Evolutionary conservation across 2,797 vertebrate genomes (phyloP).

Genomic region (Acrocephalus scirpaceus): DNA sequence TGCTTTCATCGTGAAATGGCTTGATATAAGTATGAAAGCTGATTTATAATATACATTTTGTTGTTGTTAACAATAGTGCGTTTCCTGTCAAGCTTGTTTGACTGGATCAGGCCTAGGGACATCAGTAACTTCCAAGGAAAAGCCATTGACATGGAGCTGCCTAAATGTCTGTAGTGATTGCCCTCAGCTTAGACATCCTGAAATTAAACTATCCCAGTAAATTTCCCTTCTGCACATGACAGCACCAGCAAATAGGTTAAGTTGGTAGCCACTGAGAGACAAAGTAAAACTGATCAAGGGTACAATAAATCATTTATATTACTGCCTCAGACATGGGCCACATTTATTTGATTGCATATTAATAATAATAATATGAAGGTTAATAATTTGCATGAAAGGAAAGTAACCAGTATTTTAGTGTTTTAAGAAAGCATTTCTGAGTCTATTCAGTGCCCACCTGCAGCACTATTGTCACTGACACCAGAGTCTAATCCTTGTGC

Average conservation of each 20-base stretch:
- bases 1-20: not conserved
- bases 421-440: not conserved
- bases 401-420: not conserved
- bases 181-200: not conserved
- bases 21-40: not conserved
- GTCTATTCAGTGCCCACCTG: not conserved
- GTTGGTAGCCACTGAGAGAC: constrained; percentile 3
- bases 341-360: constrained; percentile 64
- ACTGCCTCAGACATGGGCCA: constrained; percentile 5
- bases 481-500: not conserved
- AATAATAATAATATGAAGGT: constrained; percentile 24
- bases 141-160: not conserved
- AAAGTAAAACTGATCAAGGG: constrained; percentile 48
- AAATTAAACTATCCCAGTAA: constrained; percentile 26
- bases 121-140: not conserved
- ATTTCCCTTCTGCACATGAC: not conserved
- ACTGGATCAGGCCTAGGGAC: not conserved
- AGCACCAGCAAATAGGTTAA: constrained; percentile 12
- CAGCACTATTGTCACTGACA: not conserved
- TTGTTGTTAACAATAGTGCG: not conserved
- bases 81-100: not conserved
- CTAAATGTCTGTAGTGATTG: not conserved
- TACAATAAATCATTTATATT: constrained; percentile 45
- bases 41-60: not conserved
- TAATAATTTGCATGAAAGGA: not conserved